Base-by-base conservation (phyloP, 1,140 invertebrate genomes). In the Myzus persicae region DNA sequence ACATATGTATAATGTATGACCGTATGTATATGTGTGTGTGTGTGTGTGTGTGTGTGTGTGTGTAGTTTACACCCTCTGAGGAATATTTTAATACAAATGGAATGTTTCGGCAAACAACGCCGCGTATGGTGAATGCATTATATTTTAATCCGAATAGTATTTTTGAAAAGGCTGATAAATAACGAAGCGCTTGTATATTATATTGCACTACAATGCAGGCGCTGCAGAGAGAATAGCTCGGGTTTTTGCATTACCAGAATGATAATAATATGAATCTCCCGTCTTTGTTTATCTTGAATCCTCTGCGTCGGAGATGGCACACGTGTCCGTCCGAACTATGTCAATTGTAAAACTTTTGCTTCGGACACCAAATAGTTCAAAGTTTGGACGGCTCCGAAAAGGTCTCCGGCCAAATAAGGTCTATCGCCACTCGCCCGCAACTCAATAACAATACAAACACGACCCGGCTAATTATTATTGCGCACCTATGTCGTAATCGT, bases 51-150 rank as follows among this genome's bases (percentile, higher is more conserved):
- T 22, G 11, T 82, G 3, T 38, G 18, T 18, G 26, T 82, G 40
- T 85, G 31, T 18, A 46, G 9, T 22, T 87, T 46, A 46, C 42
- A 31, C 26, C 42, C 11, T 20, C 31, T 46, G 31, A 20, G 20
- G 44, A 51, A 36, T 88, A 51, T 51, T 51, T 88, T 89, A 89
- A 89, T 51, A 51, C 36, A 88, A 48, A 88, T 88, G 31, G 31
- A 88, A 48, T 46, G 20, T 88, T 48, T 88, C 26, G 44, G 24
- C 31, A 11, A 42, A 87, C 26, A 48, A 48, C n/a, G n/a, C n/a
- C 31, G 31, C 59, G 31, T n/a, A n/a, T n/a, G n/a, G 46, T 89
- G n/a, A 89, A 31, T 48, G 85, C 44, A 48, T 88, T 88, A 36
- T 88, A 48, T 48, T 88, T 88, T 88, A 88, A 88, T 88, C 42